Base-by-base conservation (phyloP, 2,888 invertebrate genomes). In the Synanthedon myopaeformis region DNA sequence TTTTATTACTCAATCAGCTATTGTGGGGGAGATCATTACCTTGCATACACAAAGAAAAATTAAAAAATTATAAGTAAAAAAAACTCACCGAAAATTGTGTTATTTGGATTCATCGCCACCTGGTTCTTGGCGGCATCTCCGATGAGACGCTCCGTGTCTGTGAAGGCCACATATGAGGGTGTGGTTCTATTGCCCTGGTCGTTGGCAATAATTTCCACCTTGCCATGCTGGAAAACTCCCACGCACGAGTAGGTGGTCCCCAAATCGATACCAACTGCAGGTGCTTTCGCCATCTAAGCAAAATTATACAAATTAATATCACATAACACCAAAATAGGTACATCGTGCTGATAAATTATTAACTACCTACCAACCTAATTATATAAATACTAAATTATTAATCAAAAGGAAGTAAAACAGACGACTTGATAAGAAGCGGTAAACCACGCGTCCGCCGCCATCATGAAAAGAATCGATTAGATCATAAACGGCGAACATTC, bases 221-320 rank as follows among this genome's bases (percentile, higher is more conserved):
- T 95, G 61, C 95, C 95, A 85, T 95, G 94, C 87, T 95, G 94
- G 91, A 96, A 96, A 61, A 96, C 96, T 68, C 96, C 96, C 64
- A 96, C 96, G 74, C 96, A 96, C 54, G 96, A 97, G 86, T 97
- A 97, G 61, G 97, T 97, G 65, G 97, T 97, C 65, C 97, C 97
- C 85, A 97, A 91, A 90, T 97, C 97, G 87, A 97, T 97, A 91
- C 97, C 97, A 76, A 97, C 93, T 79, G 95, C 95, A 74, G 94
- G 95, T 90, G 94, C 92, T 86, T 93, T 93, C 53, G 89, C 79
- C 89, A 89, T 90, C 90, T 90, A 72, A 3, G 75, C 78, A 69
- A 69, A 72, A 60, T 49, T 52, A 11, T 11, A 10, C 8, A 51
- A 42, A 41, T 49, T 49, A n/a, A 35, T 10, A 10, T 35, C 35